Conservation (phyloP, 2,888 invertebrate genomes). For the Psylliodes chrysocephalus region DNA sequence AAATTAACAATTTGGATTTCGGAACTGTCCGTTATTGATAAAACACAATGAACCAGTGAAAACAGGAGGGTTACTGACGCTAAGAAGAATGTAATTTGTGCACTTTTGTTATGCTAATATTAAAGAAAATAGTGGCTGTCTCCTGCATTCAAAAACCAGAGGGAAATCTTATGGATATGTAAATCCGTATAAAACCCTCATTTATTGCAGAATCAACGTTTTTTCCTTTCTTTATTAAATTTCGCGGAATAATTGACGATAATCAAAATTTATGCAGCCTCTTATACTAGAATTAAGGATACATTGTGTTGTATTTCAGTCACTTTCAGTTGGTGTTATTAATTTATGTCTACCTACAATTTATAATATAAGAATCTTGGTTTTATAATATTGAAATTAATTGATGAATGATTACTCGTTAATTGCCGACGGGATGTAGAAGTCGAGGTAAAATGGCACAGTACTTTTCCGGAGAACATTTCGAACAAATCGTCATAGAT, state of each 20-base stretch:
- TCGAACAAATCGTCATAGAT: too few species aligned
- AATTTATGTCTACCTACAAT: too few species aligned
- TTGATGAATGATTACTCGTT: too few species aligned
- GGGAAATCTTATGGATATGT: slow-evolving; percentile 29
- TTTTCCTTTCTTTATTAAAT: slow-evolving; percentile 31
- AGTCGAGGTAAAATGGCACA: too few species aligned
- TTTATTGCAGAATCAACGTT: slow-evolving; percentile 26
- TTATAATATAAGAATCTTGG: too few species aligned
- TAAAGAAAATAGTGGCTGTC: slow-evolving; percentile 20
- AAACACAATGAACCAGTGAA: slow-evolving; percentile 19
- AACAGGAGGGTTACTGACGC: slow-evolving; percentile 19
- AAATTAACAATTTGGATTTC: slow-evolving; percentile 12
- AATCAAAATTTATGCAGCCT: slow-evolving; percentile 9
- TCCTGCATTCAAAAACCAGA: slow-evolving; percentile 3
- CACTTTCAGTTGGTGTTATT: too few species aligned
- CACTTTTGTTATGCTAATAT: slow-evolving; percentile 34
- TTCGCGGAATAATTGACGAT: slow-evolving; percentile 17
- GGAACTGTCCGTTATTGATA: slow-evolving; percentile 23
- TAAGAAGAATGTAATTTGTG: slow-evolving; percentile 33
- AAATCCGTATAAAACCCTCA: slow-evolving; percentile 30
- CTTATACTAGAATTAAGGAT: not conserved
- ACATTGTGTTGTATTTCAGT: too few species aligned
- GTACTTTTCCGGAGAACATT: too few species aligned
- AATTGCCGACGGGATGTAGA: too few species aligned
- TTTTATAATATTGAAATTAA: too few species aligned